Base-by-base conservation (phyloP, 2,113 vertebrate genomes). In the Ia io region DNA sequence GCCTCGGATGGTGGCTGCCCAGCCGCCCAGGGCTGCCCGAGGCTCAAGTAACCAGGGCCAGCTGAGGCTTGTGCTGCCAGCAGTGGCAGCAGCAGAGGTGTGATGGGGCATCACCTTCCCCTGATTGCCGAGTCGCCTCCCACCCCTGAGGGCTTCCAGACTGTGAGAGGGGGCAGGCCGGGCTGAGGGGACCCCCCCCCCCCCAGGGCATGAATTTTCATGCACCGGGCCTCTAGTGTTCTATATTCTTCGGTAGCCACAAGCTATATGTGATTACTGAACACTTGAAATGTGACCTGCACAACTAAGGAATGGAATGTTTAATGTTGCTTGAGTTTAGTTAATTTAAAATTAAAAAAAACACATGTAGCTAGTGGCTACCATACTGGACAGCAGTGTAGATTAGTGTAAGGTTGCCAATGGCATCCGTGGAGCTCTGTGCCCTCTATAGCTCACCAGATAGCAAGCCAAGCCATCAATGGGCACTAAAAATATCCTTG, bases 341-440 rank as follows among this genome's bases (percentile, higher is more conserved):
- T 78, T 82, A 44, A 69, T 73, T 88, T 65, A 92, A 96, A 74
- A 88, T 84, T 84, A 32, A 70, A 85, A 87, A 22, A 74, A 1
- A 28, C 17, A 32, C 2, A 8, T 22, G 16, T 17, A 7, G 59
- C 37, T 70, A 32, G 14, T 69, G 12, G 11, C 35, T 87, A 49
- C 47, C 18, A 3, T 8, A 14, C 32, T 80, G 40, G 40, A 53
- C 20, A 59, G 14, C 40, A 76, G 30, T 9, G 1, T 35, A 23
- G 49, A 44, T 71, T 67, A 61, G 25, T 8, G 5, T 42, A 35
- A 82, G 40, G 25, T 76, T 80, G 5, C 4, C 12, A 3, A 0
- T 10, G 17, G 63, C 20, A 8, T 22, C 12, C 0, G 1, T 13
- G 9, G 28, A 59, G 12, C 7, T 25, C 25, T 6, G 0, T 10